Base-by-base conservation (phyloP, 92 coral and sea anemone genomes). In the Paragorgia papillata region DNA sequence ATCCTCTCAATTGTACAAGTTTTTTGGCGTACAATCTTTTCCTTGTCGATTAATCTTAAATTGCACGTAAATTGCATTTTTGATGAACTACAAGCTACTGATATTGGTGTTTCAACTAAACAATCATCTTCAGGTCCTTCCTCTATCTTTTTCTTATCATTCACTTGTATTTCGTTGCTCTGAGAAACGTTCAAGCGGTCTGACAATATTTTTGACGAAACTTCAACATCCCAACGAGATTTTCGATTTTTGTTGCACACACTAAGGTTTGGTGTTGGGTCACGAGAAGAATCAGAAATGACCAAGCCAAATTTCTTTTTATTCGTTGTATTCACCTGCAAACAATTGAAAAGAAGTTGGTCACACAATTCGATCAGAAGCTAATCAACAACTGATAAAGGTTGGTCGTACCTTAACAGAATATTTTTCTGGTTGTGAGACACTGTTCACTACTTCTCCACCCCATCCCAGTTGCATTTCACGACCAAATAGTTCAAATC, bases 381-480 rank as follows among this genome's bases (percentile, higher is more conserved):
- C n/a, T n/a, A n/a, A n/a, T n/a, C n/a, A n/a, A n/a, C n/a, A n/a
- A n/a, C n/a, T n/a, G n/a, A n/a, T 37, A 37, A 37, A 37, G 43
- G 12, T 37, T 37, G n/a, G n/a, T n/a, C n/a, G 14, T 15, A 46
- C 53, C 53, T 46, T 15, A 15, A 46, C n/a, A 6, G 53, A 6
- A 46, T 46, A 9, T 46, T 37, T 37, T 37, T 15, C 53, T 46
- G 53, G 53, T 46, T 46, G 12, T 46, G n/a, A 15, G 15, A 46
- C n/a, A 63, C 7, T 75, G 51, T n/a, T 62, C 8, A 18, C 66
- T 43, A 21, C 71, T 60, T 80, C 89, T 46, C 82, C 89, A 1
- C 92, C 92, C 92, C 92, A 88, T 30, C 92, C 92, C 13, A 88
- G 74, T 83, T 85, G 92, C 74, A 88, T 85, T 19, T 58, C 56